Percentiles rank a stretch among this genome's conserved stretches.
Conservation (phyloP, 2,113 vertebrate species). For the Triplophysa rosa region DNA sequence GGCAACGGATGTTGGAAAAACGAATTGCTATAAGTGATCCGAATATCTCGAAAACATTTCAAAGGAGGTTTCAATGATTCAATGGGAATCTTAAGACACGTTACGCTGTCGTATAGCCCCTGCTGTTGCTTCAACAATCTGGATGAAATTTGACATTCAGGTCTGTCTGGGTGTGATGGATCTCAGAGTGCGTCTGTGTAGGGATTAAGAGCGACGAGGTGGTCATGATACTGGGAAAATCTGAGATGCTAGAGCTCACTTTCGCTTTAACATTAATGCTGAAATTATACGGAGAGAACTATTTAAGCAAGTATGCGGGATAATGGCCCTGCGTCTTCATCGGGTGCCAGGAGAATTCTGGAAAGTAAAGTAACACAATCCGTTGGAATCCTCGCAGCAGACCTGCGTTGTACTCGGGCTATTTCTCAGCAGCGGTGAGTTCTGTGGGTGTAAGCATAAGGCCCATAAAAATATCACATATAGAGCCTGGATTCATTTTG, state of each 20-base stretch:
- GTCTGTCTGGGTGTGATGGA: conserved; percentile 7
- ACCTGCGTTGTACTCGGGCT: conserved; percentile 43
- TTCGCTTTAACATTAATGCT: conserved; percentile 49
- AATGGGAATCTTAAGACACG: neutral
- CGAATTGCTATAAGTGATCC: neutral
- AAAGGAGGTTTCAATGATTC: neutral
- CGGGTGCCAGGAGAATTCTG: conserved; percentile 46
- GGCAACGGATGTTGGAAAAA: neutral
- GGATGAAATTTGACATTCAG: conserved; percentile 33
- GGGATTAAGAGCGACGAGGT: conserved; percentile 42
- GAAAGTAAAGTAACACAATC: conserved; percentile 56
- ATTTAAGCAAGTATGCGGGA: conserved; percentile 48
- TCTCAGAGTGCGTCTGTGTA: conserved; percentile 9
- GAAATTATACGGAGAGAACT: conserved; percentile 47
- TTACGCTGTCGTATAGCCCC: neutral
- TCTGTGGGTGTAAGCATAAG: conserved; percentile 48
- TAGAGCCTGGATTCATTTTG: conserved; percentile 36
- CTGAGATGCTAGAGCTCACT: conserved; percentile 43
- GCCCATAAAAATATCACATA: conserved; percentile 50
- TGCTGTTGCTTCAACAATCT: neutral
- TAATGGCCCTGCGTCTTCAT: conserved; percentile 46
- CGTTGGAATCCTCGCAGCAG: conserved; percentile 44
- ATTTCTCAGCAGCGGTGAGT: conserved; percentile 45
- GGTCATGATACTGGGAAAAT: conserved; percentile 41
- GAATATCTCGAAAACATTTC: neutral